phyloP scores from a whole-genome alignment of 2,888 invertebrate genomes.

The Phalera bucephala region DNA sequence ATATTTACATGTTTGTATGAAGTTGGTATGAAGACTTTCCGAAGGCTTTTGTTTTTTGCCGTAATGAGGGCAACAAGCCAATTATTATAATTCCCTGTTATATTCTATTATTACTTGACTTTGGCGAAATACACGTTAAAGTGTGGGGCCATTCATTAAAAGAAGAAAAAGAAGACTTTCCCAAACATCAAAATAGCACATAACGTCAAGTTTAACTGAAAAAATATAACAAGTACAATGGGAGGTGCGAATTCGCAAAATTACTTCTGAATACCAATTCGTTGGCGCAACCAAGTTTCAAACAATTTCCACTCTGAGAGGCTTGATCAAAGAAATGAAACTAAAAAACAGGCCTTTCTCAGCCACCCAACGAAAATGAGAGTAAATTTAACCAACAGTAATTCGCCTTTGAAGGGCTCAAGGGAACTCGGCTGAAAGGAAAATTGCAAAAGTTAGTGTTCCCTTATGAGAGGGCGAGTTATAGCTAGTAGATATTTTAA shows the following conservation, averaged over 20 bases:
- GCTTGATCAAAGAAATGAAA: slow-evolving; percentile 80
- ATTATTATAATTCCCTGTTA: too few relatives aligned
- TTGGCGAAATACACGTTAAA: too few relatives aligned
- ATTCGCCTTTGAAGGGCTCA: slow-evolving; percentile 75
- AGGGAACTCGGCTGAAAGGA: slow-evolving; percentile 63
- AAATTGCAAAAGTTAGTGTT: slow-evolving; percentile 79
- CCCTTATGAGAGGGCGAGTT: slow-evolving; percentile 68
- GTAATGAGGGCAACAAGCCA: too few relatives aligned
- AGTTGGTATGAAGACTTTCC: too few relatives aligned
- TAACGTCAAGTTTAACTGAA: slow-evolving; percentile 10
- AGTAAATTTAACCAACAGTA: slow-evolving; percentile 79
- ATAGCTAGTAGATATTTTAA: slow-evolving; percentile 58
- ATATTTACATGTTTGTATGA: too few relatives aligned
- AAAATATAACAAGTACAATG: slow-evolving; percentile 18
- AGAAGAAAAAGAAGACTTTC: not conserved
- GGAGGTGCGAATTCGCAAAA: slow-evolving; percentile 73
- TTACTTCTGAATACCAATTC: slow-evolving; percentile 75
- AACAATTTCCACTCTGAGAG: slow-evolving; percentile 75
- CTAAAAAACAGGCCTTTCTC: slow-evolving; percentile 71
- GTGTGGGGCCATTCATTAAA: too few relatives aligned
- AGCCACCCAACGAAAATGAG: slow-evolving; percentile 61
- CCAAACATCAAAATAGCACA: slow-evolving; percentile 4
- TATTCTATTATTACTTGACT: too few relatives aligned
- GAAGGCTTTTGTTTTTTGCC: too few relatives aligned
- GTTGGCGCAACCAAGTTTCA: slow-evolving; percentile 60